Conservation (phyloP, 2,888 invertebrate genomes). For the Lydus trimaculatus region DNA sequence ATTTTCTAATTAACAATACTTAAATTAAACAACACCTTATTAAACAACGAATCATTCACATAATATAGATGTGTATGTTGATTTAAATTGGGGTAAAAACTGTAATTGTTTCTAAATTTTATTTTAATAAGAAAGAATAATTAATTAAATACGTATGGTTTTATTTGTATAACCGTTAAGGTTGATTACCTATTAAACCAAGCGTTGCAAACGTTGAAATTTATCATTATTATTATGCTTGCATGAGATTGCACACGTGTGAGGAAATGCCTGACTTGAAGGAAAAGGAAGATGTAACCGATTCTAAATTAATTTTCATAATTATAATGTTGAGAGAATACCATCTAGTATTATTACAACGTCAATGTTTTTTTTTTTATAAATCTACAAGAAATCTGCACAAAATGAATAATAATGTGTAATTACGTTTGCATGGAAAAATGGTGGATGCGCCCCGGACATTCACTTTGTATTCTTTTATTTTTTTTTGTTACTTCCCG, state of each 20-base stretch:
- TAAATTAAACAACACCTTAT: conserved; percentile 26
- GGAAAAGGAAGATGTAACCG: background rate
- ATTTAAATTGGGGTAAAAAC: background rate
- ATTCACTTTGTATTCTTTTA: conserved; percentile 4
- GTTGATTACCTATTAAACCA: conserved; percentile 6
- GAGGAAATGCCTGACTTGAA: background rate
- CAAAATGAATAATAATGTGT: background rate
- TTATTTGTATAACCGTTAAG: background rate
- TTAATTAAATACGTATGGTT: background rate
- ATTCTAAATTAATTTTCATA: conserved; percentile 3
- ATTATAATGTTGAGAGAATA: background rate
- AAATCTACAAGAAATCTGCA: background rate
- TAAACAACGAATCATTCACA: conserved; percentile 8
- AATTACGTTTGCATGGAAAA: background rate
- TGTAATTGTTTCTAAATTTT: background rate
- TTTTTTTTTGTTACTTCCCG: background rate
- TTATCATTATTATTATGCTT: background rate
- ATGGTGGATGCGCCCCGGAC: conserved; percentile 5
- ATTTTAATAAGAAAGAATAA: background rate
- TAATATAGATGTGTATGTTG: background rate
- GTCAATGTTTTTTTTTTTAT: background rate
- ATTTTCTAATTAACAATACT: conserved; percentile 30
- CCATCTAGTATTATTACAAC: background rate
- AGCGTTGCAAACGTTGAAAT: background rate
- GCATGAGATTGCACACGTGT: background rate